A percentile compares a stretch with the other conserved stretches of the same genome.
These are phyloP conservation scores for Drosophila lacicola DNA, from an alignment of 2,888 invertebrate genomes.

Conservation along the genomic window DNA sequence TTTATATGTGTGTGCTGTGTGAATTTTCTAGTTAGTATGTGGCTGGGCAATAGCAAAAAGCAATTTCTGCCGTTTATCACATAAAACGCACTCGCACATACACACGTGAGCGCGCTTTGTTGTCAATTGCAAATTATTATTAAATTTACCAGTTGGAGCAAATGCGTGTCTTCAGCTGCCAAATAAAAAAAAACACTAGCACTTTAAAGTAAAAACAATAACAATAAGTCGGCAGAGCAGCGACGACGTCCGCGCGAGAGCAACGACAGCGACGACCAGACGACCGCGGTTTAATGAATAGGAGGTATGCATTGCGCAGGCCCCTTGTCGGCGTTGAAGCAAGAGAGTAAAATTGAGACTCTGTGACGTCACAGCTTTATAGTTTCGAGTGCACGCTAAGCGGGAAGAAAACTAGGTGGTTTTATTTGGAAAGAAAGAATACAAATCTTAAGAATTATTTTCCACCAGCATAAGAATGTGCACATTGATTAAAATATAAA, in stretches of 20 bases:
- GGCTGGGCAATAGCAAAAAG: slow-evolving; percentile 33
- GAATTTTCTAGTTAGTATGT: slow-evolving; percentile 38
- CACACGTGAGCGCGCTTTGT: slow-evolving; percentile 32
- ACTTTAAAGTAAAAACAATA: slow-evolving; percentile 59
- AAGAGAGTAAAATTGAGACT: slow-evolving; percentile 9
- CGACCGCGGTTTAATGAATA: slow-evolving; percentile 42
- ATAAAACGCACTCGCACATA: slow-evolving; percentile 11
- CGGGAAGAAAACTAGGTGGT: too few relatives aligned
- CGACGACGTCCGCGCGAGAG: slow-evolving; percentile 53
- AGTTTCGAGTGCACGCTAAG: background rate
- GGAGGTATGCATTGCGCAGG: slow-evolving; percentile 42
- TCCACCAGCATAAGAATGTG: too few relatives aligned
- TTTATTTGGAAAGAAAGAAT: too few relatives aligned
- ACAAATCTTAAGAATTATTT: too few relatives aligned
- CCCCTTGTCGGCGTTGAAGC: slow-evolving; percentile 26
- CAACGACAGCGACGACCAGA: slow-evolving; percentile 52
- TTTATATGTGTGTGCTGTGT: slow-evolving; percentile 15
- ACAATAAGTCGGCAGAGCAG: slow-evolving; percentile 58
- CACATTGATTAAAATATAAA: too few relatives aligned
- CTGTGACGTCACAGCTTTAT: slow-evolving; percentile 38
- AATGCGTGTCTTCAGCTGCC: slow-evolving; percentile 41
- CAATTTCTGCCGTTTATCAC: slow-evolving; percentile 41
- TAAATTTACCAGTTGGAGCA: slow-evolving; percentile 42
- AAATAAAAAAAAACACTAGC: slow-evolving; percentile 52
- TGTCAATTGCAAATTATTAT: slow-evolving; percentile 24